Evolutionary conservation across 1,140 invertebrate genomes (phyloP), one percentile per base, ranked within the genome.

Genomic region (Spodoptera litura): DNA sequence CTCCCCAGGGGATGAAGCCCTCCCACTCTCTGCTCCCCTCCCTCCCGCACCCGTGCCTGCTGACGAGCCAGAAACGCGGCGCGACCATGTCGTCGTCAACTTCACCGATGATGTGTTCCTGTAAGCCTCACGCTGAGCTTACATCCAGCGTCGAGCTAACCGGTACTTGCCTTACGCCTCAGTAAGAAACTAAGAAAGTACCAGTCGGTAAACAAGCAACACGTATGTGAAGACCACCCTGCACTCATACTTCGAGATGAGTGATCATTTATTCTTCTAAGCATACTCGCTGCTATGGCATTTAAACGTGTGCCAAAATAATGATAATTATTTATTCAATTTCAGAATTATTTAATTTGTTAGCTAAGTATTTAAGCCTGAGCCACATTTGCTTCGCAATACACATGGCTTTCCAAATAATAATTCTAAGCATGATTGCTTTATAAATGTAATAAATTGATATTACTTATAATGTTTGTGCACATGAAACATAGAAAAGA

Each of bases 31-130:
- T 52, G 78, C 59, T 56, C 59, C 52, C 64, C 15, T 62, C 58
- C 78, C 56, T 25, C 70, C 53, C 64, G 31, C 80, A 25, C 35
- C 66, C 25, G 3, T 15, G 10, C 68, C 81, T 27, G 83, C 84
- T 44, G 81, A 82, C 27, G 78, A 74, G 20, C 49, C 52, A 75
- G 80, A 84, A 11, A 74, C 61, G 52, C 78, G 80, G 56, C 81
- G 78, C 49, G 87, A 87, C 20, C 86, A 91, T 79, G 87, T 92
- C 59, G 77, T 93, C 68, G 76, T 93, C 76, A 89, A 88, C 72
- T 75, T 93, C 13, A 53, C 85, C 15, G 91, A 92, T 70, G 89
- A 93, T 75, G 86, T 91, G 27, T 92, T 89, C 78, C 81, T 89
- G 62, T 91, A 75, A 85, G 51, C 75, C 20, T 6, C 64, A 20